Percentiles rank a stretch among this genome's conserved stretches.
Evolutionary conservation across 2,113 vertebrate species (phyloP).

Genomic region (Pterophyllum scalare): DNA sequence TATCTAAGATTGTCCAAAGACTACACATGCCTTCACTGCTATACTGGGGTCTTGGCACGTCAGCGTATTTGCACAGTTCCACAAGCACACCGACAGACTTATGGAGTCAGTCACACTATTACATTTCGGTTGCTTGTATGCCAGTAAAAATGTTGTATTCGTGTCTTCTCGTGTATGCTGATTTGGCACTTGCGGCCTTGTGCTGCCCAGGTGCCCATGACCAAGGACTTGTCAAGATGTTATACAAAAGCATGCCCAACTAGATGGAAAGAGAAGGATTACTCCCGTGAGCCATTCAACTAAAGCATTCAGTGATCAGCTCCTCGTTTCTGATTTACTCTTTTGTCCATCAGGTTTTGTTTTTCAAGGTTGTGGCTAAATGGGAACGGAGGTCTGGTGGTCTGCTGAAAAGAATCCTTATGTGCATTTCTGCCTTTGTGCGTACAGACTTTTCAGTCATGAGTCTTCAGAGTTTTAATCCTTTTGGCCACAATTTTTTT

Average conservation of each 20-base stretch:
- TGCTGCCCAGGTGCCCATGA: conserved; percentile 37
- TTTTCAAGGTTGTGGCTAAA: not conserved
- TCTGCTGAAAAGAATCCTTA: not conserved
- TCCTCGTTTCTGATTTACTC: not conserved
- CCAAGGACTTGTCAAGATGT: conserved; percentile 59
- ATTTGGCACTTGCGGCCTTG: conserved; percentile 55
- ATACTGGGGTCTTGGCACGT: conserved; percentile 62
- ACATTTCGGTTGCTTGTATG: conserved; percentile 49
- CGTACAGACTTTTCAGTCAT: not conserved
- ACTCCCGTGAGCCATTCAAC: conserved; percentile 19
- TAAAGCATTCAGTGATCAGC: not conserved
- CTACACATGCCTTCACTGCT: conserved; percentile 73
- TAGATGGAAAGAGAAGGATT: conserved; percentile 42
- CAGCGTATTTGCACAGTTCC: conserved; percentile 70
- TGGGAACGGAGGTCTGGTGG: not conserved
- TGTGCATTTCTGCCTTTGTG: not conserved
- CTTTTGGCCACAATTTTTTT: fast-evolving
- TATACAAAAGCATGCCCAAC: conserved; percentile 39
- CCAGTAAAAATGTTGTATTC: conserved; percentile 73
- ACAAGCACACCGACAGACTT: conserved; percentile 55
- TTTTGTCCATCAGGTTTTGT: not conserved
- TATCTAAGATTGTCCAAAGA: conserved; percentile 77
- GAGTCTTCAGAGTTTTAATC: not conserved
- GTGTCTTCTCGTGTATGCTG: conserved; percentile 58
- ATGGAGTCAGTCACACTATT: conserved; percentile 61